Evolutionary conservation across 2,113 vertebrate species (phyloP).

Genomic region (Leucoraja erinaceus): DNA sequence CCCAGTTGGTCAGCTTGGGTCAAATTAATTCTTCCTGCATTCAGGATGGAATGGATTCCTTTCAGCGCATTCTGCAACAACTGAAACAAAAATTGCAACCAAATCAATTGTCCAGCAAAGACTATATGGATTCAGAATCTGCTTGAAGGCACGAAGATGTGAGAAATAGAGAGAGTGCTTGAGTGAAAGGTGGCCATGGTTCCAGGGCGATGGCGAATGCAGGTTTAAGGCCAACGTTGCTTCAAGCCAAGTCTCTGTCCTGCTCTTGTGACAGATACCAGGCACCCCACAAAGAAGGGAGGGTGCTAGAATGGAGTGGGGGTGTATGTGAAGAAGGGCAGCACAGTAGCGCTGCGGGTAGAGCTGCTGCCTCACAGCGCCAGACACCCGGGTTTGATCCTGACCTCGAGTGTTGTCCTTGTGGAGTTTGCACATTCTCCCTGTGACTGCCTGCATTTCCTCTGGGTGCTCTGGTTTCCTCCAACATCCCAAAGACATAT

Average conservation of each 20-base stretch:
- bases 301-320: not conserved
- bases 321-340: too few species aligned
- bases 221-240: not conserved
- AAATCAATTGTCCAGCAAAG: not conserved
- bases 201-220: not conserved
- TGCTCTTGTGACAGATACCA: not conserved
- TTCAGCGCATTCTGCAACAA: constrained; percentile 81
- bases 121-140: not conserved
- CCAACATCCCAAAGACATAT: too few species aligned
- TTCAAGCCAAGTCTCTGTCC: not conserved
- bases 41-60: constrained; percentile 80
- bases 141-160: not conserved
- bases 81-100: constrained; percentile 50
- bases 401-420: too few species aligned
- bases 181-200: not conserved
- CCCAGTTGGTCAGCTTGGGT: constrained; percentile 73
- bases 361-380: too few species aligned
- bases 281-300: not conserved
- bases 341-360: too few species aligned
- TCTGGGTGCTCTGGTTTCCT: too few species aligned
- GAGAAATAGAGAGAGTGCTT: not conserved
- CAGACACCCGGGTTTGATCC: too few species aligned
- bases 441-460: too few species aligned
- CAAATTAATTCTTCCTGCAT: constrained; percentile 79
- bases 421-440: too few species aligned